These are phyloP conservation scores for Salvelinus alpinus DNA, from an alignment of 2,113 vertebrate species.

Conservation along the genomic window DNA sequence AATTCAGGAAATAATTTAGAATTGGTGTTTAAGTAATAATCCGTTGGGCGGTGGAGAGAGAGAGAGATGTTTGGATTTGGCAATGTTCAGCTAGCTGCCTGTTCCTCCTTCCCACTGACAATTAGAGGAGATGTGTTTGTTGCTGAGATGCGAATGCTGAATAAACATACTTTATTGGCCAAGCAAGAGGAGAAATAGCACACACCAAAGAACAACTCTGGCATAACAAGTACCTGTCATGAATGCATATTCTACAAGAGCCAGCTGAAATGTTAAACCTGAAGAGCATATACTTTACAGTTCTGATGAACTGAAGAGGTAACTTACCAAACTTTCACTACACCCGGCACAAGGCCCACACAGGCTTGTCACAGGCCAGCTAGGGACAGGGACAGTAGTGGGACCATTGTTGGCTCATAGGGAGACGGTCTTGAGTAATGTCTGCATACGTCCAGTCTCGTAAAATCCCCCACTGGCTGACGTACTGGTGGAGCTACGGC, in stretches of 20 bases:
- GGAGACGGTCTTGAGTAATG: constrained; percentile 51
- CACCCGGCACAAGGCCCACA: background rate
- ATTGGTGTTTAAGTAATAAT: background rate
- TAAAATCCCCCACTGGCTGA: constrained; percentile 8
- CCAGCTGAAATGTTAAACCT: background rate
- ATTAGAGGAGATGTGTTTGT: constrained; percentile 2
- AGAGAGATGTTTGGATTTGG: constrained; percentile 17
- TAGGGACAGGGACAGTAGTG: background rate
- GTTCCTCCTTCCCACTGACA: constrained; percentile 8
- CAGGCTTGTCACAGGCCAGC: constrained; percentile 11
- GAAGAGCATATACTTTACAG: background rate
- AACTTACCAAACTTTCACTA: too few relatives aligned
- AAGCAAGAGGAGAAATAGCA: constrained; percentile 7
- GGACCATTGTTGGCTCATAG: constrained; percentile 28
- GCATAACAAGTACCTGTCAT: background rate
- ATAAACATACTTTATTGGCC: constrained; percentile 14
- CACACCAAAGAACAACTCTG: background rate
- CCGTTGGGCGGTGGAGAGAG: background rate
- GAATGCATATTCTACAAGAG: background rate
- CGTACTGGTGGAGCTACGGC: constrained; percentile 1
- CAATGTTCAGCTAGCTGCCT: constrained; percentile 2
- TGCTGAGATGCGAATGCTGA: constrained; percentile 8
- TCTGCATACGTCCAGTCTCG: constrained; percentile 49
- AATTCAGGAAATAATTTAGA: background rate
- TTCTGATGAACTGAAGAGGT: background rate